Percentiles rank a stretch among this genome's conserved stretches.
Evolutionary conservation across 1,140 invertebrate species (phyloP).

Genomic region (Calycopis cecrops): DNA sequence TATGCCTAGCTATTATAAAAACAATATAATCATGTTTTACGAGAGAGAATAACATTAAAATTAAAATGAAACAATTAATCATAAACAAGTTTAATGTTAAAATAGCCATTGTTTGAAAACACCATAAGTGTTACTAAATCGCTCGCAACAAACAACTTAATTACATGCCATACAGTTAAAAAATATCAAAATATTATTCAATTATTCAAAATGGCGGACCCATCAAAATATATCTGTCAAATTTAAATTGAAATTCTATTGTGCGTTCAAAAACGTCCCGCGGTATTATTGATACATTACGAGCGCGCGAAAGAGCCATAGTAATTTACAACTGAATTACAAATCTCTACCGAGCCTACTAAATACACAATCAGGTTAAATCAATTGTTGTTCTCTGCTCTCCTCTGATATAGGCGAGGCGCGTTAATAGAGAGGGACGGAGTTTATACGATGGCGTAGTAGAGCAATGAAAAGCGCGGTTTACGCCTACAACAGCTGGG

Average conservation of each 20-base stretch:
- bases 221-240: slow-evolving; percentile 73
- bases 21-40: not conserved
- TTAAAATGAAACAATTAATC: slow-evolving; percentile 4
- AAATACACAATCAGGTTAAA: slow-evolving; percentile 68
- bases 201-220: slow-evolving; percentile 46
- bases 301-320: slow-evolving; percentile 55
- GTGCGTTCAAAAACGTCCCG: slow-evolving; percentile 43
- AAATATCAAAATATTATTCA: slow-evolving; percentile 15
- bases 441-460: slow-evolving; percentile 27
- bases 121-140: slow-evolving; percentile 10
- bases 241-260: slow-evolving; percentile 69
- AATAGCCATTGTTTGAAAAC: slow-evolving; percentile 9
- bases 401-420: slow-evolving; percentile 17
- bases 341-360: slow-evolving; percentile 61
- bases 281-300: slow-evolving; percentile 70
- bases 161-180: slow-evolving; percentile 25
- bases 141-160: slow-evolving; percentile 36
- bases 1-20: too few species aligned
- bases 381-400: slow-evolving; percentile 48
- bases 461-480: slow-evolving; percentile 37
- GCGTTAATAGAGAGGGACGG: slow-evolving; percentile 21
- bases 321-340: slow-evolving; percentile 71
- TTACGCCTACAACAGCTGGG: slow-evolving; percentile 50
- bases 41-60: slow-evolving; percentile 4
- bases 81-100: slow-evolving; percentile 11